Percentiles rank a stretch among this genome's conserved stretches.
Conservation (phyloP, 2,113 vertebrate species). For the Hyla sarda region DNA sequence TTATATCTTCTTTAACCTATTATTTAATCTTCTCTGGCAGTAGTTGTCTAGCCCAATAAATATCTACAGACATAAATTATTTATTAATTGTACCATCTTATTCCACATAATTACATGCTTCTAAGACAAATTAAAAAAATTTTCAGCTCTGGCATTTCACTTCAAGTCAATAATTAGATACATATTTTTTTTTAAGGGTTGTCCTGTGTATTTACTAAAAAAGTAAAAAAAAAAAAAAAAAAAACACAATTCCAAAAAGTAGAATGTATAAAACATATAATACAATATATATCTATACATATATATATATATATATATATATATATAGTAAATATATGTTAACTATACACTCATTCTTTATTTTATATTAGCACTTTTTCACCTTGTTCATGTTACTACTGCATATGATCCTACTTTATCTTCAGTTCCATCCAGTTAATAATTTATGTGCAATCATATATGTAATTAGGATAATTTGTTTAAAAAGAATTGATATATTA, state of each 20-base stretch:
- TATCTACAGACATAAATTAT: background rate
- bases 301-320: no score
- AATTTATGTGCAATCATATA: constrained; percentile 20
- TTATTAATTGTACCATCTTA: background rate
- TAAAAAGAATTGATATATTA: background rate
- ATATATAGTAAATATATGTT: no score
- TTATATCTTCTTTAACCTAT: background rate
- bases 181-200: background rate
- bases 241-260: background rate
- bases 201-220: background rate
- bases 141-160: background rate
- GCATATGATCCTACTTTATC: background rate
- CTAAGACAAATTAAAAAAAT: background rate
- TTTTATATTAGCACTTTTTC: background rate
- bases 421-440: background rate
- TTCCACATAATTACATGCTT: background rate
- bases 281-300: no score
- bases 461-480: constrained; percentile 3
- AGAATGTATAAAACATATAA: background rate
- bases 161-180: background rate
- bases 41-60: background rate
- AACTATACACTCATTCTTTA: background rate
- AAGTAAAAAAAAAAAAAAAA: background rate
- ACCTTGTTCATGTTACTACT: background rate
- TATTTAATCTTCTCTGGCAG: background rate